These are phyloP conservation scores for Pangasius larnaudii DNA, from an alignment of 2,797 vertebrate genomes.

Conservation along the genomic window DNA sequence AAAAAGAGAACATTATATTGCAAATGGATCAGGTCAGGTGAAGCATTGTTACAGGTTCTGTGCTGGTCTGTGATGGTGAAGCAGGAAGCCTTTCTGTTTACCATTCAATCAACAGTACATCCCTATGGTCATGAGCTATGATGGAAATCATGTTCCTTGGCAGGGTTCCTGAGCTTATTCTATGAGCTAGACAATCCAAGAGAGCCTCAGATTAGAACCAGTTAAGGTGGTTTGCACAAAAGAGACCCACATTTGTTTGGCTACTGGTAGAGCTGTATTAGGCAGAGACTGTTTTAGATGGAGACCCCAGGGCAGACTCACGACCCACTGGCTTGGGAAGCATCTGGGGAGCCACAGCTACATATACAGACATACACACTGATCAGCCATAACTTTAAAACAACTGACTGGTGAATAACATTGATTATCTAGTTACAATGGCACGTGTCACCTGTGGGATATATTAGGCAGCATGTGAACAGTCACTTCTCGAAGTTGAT, in stretches of 20 bases:
- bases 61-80: not conserved
- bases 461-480: too few species aligned
- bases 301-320: not conserved
- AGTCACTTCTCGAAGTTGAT: too few species aligned
- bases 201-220: not conserved
- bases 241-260: not conserved
- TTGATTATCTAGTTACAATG: too few species aligned
- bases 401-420: too few species aligned
- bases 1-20: not conserved
- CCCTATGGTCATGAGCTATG: not conserved
- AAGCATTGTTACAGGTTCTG: not conserved
- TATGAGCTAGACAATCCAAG: not conserved
- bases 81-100: not conserved
- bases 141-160: not conserved
- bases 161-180: not conserved
- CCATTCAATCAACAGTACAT: not conserved
- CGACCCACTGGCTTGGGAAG: not conserved
- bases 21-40: not conserved
- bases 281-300: not conserved
- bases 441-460: too few species aligned
- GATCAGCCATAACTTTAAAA: too few species aligned
- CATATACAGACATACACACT: too few species aligned
- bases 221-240: not conserved
- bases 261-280: not conserved
- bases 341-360: too few species aligned